Evolutionary conservation across 2,888 invertebrate genomes (phyloP).

Genomic region (Byasa hedistus): DNA sequence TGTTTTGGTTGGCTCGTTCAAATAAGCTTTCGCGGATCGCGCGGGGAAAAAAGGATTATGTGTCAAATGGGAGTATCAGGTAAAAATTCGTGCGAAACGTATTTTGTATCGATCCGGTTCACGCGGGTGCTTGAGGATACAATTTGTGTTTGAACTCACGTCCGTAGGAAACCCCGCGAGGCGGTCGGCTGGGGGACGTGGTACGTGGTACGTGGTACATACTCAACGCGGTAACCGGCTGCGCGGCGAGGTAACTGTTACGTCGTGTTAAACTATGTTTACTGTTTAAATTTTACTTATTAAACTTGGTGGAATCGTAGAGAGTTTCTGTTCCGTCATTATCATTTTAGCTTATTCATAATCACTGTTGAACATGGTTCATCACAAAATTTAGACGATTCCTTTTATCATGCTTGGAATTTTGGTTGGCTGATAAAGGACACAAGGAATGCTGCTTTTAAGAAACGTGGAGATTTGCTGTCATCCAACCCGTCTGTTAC

Average conservation of each 20-base stretch:
- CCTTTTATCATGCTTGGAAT: too few relatives aligned
- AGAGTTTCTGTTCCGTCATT: too few relatives aligned
- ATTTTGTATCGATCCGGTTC: constrained; percentile 13
- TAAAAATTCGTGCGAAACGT: constrained; percentile 3
- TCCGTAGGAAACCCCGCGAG: constrained; percentile 18
- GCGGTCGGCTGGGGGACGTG: constrained; percentile 18
- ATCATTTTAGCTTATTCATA: too few relatives aligned
- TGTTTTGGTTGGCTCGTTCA: neutral
- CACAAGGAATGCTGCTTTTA: too few relatives aligned
- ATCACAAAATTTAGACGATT: too few relatives aligned
- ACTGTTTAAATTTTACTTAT: too few relatives aligned
- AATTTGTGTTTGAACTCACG: constrained; percentile 27
- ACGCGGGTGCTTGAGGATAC: constrained; percentile 11
- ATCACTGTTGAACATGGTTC: too few relatives aligned
- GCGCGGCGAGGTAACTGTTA: neutral
- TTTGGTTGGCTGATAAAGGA: too few relatives aligned
- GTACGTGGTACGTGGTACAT: constrained; percentile 6
- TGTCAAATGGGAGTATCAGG: constrained; percentile 9
- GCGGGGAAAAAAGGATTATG: neutral
- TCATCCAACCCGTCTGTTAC: too few relatives aligned
- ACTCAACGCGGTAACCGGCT: neutral
- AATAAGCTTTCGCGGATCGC: neutral
- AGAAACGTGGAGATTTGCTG: too few relatives aligned
- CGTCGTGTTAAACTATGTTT: neutral
- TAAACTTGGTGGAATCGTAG: too few relatives aligned